Evolutionary conservation across 1,140 invertebrate species (phyloP), one percentile per base, ranked within the genome.

Genomic region (Macrocentrus cingulum): DNA sequence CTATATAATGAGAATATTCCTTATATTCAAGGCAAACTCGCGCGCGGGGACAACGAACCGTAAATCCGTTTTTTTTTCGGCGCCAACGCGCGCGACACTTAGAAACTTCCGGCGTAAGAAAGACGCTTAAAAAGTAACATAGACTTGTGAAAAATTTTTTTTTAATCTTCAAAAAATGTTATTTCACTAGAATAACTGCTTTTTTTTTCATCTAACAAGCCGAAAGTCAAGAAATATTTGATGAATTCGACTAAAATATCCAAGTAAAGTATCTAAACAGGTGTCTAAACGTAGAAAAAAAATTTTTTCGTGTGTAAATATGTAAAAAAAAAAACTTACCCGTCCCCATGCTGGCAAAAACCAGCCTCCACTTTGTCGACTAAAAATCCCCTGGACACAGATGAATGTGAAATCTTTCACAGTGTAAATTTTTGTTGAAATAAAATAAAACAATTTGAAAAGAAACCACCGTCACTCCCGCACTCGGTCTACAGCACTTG

Each of bases 261-360:
- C n/a, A n/a, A n/a, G n/a, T n/a, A n/a, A n/a, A n/a, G n/a, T n/a
- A n/a, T 34, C 29, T 34, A 34, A 34, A 34, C 29, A 34, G 5
- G 34, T 19, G 9, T 46, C 25, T 13, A 13, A 9, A 48, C 13
- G 7, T 8, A 1, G 13, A 2, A 23, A 1, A n/a, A 36, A 19
- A 54, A 48, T n/a, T n/a, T n/a, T n/a, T n/a, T n/a, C n/a, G n/a
- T 41, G 1, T 11, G 3, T 11, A 41, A 23, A 49, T 18, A 49
- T 13, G 29, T 34, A 11, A 34, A 34, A 34, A 34, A 7, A 34
- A 34, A 11, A 53, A 76, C 76, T 79, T 76, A 77, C 76, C 76
- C 72, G 75, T 76, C 66, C 72, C 75, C 74, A 76, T n/a, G n/a
- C n/a, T 79, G 72, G 74, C 74, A 69, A 71, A 67, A 63, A 63